A percentile compares a stretch with the other conserved stretches of the same genome.
Conservation (phyloP, 2,888 invertebrate genomes). For the Sarcophaga subvicina region DNA sequence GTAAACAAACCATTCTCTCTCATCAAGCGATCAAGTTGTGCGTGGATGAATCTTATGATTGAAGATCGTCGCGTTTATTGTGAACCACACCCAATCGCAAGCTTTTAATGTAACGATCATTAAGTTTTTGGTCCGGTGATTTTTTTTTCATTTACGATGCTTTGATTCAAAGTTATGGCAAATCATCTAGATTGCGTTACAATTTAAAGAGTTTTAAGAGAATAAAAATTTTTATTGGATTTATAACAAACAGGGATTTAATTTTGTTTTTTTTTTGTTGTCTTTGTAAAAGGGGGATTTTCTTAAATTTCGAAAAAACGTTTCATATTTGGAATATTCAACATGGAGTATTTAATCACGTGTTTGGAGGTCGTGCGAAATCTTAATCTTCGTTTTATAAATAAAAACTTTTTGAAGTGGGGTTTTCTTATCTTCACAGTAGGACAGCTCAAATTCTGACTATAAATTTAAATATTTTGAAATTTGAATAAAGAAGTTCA, state of each 20-base stretch:
- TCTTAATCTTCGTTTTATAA: background rate
- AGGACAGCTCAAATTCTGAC: background rate
- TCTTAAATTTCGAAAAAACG: conserved; percentile 31
- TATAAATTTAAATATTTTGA: background rate
- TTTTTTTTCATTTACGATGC: conserved; percentile 32
- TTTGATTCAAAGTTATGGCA: background rate
- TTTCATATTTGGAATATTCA: background rate
- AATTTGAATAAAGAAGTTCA: background rate
- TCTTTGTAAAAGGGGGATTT: conserved; percentile 41
- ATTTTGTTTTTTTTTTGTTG: conserved; percentile 1
- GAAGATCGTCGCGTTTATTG: background rate
- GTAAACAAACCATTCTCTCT: no score
- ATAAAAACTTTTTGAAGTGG: background rate
- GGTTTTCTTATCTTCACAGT: background rate
- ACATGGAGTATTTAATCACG: conserved; percentile 8
- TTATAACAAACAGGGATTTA: background rate
- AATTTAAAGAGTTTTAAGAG: background rate
- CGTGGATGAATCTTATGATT: background rate
- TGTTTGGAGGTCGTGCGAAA: background rate
- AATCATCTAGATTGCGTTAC: conserved; percentile 8
- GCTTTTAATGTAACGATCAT: conserved; percentile 20
- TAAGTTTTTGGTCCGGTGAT: conserved; percentile 27
- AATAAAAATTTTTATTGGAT: conserved; percentile 7
- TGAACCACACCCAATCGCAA: background rate
- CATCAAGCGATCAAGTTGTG: no score